A percentile compares a stretch with the other conserved stretches of the same genome.
phyloP scores from a whole-genome alignment of 1,140 invertebrate genomes.

The Periplaneta americana region DNA sequence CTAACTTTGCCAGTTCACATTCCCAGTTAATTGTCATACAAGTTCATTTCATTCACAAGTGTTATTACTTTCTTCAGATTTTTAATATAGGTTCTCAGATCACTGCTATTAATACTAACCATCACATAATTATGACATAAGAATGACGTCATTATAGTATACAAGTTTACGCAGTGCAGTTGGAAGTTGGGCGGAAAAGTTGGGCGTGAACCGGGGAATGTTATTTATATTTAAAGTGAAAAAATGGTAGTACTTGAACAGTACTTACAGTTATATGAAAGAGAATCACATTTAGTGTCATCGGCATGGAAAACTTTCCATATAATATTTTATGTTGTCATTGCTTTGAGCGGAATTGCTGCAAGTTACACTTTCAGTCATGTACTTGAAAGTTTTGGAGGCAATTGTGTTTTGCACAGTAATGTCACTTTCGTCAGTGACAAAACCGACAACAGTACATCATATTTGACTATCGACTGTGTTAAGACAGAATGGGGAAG shows the following conservation, averaged over 20 bases:
- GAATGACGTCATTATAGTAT: background rate
- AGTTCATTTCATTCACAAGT: no score
- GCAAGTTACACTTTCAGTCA: conserved; percentile 2
- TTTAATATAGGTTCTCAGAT: no score
- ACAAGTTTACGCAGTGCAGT: background rate
- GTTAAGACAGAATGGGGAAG: conserved; percentile 2
- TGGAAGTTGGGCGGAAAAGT: background rate
- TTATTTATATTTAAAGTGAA: background rate
- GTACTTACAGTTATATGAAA: conserved; percentile 4
- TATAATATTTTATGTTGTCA: conserved; percentile 3
- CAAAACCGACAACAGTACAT: background rate
- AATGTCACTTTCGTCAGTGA: conserved; percentile 6
- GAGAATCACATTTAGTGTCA: conserved; percentile 1
- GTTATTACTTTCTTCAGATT: no score
- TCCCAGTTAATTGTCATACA: no score
- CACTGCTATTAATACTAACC: no score
- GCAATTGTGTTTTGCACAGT: conserved; percentile 6
- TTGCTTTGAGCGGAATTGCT: background rate
- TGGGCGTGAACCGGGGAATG: background rate
- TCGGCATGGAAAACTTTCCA: conserved; percentile 5
- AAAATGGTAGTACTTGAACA: conserved; percentile 4
- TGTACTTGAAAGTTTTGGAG: conserved; percentile 1
- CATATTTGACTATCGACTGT: conserved; percentile 1
- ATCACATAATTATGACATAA: background rate
- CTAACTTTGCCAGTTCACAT: no score